Conservation (phyloP, 2,797 vertebrate genomes). For the Stomatorhinus walkeri region DNA sequence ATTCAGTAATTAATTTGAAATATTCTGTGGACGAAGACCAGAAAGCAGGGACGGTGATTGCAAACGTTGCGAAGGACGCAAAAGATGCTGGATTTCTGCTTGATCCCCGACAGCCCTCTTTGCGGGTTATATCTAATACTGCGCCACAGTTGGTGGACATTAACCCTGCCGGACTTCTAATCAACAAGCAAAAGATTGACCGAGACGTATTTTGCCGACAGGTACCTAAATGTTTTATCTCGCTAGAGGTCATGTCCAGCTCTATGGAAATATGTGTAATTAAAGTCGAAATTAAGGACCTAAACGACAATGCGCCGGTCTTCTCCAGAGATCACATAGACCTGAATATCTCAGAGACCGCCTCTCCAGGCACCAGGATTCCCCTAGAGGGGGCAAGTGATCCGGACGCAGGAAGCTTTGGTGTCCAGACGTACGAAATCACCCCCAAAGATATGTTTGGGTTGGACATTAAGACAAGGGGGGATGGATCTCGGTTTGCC, state of each 20-base stretch:
- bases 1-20: constrained; percentile 89
- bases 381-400: constrained; percentile 95
- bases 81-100: constrained; percentile 77
- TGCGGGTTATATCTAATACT: constrained; percentile 93
- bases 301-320: constrained; percentile 91
- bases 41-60: constrained; percentile 90
- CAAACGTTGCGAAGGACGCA: constrained; percentile 92
- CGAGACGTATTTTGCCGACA: constrained; percentile 89
- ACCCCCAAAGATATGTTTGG: constrained; percentile 95
- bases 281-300: constrained; percentile 94
- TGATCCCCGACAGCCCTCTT: constrained; percentile 77
- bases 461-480: constrained; percentile 89
- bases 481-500: constrained; percentile 91
- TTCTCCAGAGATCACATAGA: constrained; percentile 90
- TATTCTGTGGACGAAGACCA: constrained; percentile 97
- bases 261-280: constrained; percentile 99
- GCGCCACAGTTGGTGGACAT: constrained; percentile 95
- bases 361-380: constrained; percentile 87
- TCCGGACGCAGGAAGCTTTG: constrained; percentile 88
- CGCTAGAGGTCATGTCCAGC: constrained; percentile 96
- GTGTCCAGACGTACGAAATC: constrained; percentile 92
- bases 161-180: constrained; percentile 84
- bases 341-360: constrained; percentile 92
- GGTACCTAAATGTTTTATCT: constrained; percentile 88
- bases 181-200: constrained; percentile 97